These are phyloP conservation scores for Zophobas morio DNA, from an alignment of 1,140 invertebrate genomes.

Conservation along the genomic window DNA sequence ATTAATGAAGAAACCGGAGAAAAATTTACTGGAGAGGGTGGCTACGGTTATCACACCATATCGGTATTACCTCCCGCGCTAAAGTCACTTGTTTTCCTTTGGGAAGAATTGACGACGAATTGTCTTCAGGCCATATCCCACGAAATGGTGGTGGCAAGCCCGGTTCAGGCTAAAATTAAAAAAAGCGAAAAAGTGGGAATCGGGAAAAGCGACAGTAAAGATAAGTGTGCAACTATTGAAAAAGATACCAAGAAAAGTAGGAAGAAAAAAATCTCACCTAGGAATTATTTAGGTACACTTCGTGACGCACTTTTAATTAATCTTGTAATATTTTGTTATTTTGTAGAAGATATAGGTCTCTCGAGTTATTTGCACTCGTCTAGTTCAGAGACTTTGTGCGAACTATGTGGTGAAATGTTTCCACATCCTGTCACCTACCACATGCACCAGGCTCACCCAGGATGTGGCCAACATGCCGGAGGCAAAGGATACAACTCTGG, in stretches of 20 bases:
- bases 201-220: conserved; percentile 64
- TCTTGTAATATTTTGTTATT: conserved; percentile 34
- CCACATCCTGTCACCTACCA: conserved; percentile 91
- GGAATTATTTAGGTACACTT: conserved; percentile 66
- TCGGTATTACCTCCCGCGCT: conserved; percentile 88
- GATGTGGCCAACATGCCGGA: conserved; percentile 89
- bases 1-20: conserved; percentile 73
- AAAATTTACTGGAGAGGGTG: conserved; percentile 7
- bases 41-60: conserved; percentile 72
- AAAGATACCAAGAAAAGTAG: conserved; percentile 71
- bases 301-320: neutral
- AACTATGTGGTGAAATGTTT: conserved; percentile 86
- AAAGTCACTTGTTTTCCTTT: conserved; percentile 85
- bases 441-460: conserved; percentile 90
- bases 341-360: conserved; percentile 61
- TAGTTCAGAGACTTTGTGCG: conserved; percentile 80
- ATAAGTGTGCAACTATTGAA: conserved; percentile 69
- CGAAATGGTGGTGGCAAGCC: conserved; percentile 70
- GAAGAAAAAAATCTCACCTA: conserved; percentile 72
- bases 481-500: conserved; percentile 91
- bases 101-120: conserved; percentile 88
- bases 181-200: conserved; percentile 67
- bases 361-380: conserved; percentile 59
- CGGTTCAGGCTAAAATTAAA: conserved; percentile 68
- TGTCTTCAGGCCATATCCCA: conserved; percentile 79